These are phyloP conservation scores for Nannoperca obscura DNA, from an alignment of 2,797 vertebrate species.

Conservation along the genomic window DNA sequence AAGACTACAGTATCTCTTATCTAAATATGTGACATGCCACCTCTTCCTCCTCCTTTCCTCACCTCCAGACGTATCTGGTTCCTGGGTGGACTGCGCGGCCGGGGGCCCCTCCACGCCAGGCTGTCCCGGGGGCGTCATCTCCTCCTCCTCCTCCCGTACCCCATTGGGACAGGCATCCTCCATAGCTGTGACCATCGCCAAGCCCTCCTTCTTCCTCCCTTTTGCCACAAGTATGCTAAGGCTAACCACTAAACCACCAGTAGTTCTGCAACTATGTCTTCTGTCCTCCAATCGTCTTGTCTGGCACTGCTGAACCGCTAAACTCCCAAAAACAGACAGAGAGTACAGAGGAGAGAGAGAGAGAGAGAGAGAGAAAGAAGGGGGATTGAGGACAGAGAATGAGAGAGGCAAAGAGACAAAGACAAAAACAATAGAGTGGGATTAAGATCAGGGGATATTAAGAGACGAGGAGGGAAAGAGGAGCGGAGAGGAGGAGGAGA, in stretches of 20 bases:
- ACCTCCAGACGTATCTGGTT: conserved; percentile 76
- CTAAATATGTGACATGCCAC: conserved; percentile 2
- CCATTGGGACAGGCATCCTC: conserved; percentile 79
- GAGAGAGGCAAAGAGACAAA: conserved; percentile 53
- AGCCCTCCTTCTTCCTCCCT: conserved; percentile 62
- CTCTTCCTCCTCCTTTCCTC: conserved; percentile 61
- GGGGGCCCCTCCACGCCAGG: conserved; percentile 59
- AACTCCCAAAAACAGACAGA: conserved; percentile 50
- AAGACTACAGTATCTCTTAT: conserved; percentile 6
- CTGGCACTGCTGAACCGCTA: conserved; percentile 59
- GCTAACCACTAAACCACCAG: conserved; percentile 65
- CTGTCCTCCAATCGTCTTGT: conserved; percentile 65
- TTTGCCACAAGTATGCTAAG: conserved; percentile 67
- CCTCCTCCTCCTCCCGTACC: conserved; percentile 67
- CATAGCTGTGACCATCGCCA: conserved; percentile 80
- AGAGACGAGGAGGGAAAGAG: conserved; percentile 24
- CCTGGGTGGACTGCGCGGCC: conserved; percentile 65
- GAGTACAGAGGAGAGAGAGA: conserved; percentile 12
- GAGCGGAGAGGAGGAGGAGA: conserved; percentile 10
- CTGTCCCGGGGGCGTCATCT: conserved; percentile 64
- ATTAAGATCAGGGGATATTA: conserved; percentile 63
- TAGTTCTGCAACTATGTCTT: conserved; percentile 58
- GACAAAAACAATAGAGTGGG: conserved; percentile 52
- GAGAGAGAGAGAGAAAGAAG: not conserved
- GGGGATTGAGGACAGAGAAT: conserved; percentile 38